Base-by-base conservation (phyloP, 2,888 invertebrate genomes). In the Macrophya alboannulata region DNA sequence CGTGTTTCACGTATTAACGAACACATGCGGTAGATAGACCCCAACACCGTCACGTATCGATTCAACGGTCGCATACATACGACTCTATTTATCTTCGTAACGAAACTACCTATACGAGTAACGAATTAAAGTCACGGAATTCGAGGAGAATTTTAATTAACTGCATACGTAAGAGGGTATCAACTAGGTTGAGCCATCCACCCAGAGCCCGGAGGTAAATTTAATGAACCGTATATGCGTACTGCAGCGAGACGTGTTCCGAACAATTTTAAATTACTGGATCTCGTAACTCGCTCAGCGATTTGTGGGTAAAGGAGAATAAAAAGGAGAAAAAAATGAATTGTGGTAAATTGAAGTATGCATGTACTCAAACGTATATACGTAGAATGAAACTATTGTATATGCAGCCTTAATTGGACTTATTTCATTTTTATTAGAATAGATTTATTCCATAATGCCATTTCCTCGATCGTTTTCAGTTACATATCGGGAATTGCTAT, bases 401-500 rank as follows among this genome's bases (percentile, higher is more conserved):
- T n/a, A n/a, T n/a, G n/a, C n/a, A 31, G 31, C 31, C 31, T 31
- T 31, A 31, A 31, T 48, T 48, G 12, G 12, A 48, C 15, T 48
- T 15, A n/a, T n/a, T n/a, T n/a, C n/a, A n/a, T n/a, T n/a, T n/a
- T n/a, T n/a, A n/a, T n/a, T n/a, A 4, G 2, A n/a, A n/a, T 55
- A 55, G n/a, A n/a, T n/a, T 55, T 2, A 55, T 55, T 17, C n/a
- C n/a, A n/a, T n/a, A n/a, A 55, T 55, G 1, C n/a, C 21, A 62
- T 62, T 12, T 9, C n/a, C 4, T 21, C 21, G 48, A 10, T 48
- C 1, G 6, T 21, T 48, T 72, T 17, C 77, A 97, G 97, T 93
- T 97, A 97, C 90, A 96, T 97, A 89, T 97, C 97, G 45, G 97
- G 97, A 3, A 97, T 97, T 86, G 96, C 96, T 40, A 94, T 97